These are phyloP conservation scores for Tribolium freemani DNA, from an alignment of 2,888 invertebrate species.

Conservation along the genomic window DNA sequence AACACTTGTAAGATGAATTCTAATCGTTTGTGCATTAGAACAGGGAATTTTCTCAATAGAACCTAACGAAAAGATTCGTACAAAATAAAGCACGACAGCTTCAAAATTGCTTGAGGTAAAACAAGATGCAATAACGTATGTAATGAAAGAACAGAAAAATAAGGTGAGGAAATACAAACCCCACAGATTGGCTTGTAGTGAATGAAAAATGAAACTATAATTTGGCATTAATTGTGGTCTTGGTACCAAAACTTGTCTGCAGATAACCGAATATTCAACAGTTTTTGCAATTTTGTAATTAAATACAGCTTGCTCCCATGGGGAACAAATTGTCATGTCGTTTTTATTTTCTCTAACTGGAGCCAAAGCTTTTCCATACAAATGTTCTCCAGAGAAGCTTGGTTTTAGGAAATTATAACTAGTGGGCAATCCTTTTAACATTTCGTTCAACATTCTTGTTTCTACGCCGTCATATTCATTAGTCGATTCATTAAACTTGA, in stretches of 20 bases:
- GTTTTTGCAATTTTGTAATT: conserved; percentile 1
- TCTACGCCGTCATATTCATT: conserved; percentile 2
- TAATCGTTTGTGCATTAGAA: neutral
- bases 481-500: neutral
- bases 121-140: neutral
- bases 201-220: conserved; percentile 20
- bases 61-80: conserved; percentile 1
- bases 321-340: conserved; percentile 10
- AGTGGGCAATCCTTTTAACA: conserved; percentile 6
- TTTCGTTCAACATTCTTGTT: conserved; percentile 4
- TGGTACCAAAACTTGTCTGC: conserved; percentile 19
- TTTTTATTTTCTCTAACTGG: neutral
- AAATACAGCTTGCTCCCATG: neutral
- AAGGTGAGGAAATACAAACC: conserved; percentile 1
- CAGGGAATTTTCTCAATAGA: neutral
- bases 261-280: conserved; percentile 1
- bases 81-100: neutral
- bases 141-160: conserved; percentile 38
- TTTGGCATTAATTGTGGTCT: conserved; percentile 5
- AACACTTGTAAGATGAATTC: neutral
- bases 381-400: neutral
- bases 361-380: neutral
- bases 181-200: conserved; percentile 3
- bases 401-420: neutral
- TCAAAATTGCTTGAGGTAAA: neutral